Conservation (phyloP, 2,797 vertebrate genomes). For the Pitangus sulphuratus region DNA sequence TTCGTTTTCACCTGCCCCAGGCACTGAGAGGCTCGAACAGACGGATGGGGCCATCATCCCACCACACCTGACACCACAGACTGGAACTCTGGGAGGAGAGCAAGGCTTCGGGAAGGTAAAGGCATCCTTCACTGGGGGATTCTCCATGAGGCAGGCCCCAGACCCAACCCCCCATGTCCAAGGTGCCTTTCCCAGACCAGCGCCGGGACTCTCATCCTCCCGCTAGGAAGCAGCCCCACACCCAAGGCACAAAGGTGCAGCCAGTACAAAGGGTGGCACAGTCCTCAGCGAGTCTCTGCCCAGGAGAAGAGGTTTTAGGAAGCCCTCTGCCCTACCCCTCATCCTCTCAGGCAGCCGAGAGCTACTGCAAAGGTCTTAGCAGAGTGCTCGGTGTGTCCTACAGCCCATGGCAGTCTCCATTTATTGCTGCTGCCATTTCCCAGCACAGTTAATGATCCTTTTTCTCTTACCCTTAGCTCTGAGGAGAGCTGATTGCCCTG, state of each 20-base stretch:
- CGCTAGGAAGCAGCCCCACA: background rate
- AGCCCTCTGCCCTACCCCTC: background rate
- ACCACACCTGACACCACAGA: background rate
- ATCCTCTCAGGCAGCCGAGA: background rate
- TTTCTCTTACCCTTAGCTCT: background rate
- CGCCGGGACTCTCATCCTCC: background rate
- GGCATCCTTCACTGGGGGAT: rapidly evolving
- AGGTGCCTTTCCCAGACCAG: background rate
- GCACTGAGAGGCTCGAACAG: rapidly evolving
- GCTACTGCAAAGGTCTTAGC: background rate
- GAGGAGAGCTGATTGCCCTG: background rate
- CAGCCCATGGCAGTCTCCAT: rapidly evolving
- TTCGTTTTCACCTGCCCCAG: background rate
- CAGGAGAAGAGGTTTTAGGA: background rate
- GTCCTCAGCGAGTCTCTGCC: background rate
- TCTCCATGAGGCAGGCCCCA: background rate
- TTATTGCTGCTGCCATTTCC: background rate
- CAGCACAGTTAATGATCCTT: background rate
- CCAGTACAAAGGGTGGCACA: background rate
- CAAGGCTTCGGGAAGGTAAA: slow-evolving; percentile 25
- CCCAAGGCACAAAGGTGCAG: background rate
- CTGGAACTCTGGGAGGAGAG: rapidly evolving
- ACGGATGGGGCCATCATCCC: rapidly evolving
- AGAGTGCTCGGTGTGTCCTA: background rate
- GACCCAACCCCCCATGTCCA: rapidly evolving